Base-by-base conservation (phyloP, 2,113 vertebrate genomes). In the Ailurus styani region DNA sequence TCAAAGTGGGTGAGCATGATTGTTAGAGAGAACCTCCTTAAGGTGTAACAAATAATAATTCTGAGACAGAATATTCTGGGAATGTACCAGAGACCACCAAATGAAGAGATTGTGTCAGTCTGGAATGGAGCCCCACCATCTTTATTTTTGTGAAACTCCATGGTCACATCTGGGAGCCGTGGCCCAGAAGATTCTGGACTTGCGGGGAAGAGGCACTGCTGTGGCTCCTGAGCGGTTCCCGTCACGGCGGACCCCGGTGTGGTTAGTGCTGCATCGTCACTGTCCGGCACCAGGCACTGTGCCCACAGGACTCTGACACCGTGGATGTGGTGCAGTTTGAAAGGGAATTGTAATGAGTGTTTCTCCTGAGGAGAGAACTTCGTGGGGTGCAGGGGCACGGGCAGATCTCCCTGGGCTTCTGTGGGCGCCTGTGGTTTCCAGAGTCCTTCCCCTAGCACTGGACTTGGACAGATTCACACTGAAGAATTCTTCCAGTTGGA, bases 311-410 rank as follows among this genome's bases (percentile, higher is more conserved):
- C 55, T 81, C 15, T 31, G 73, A 54, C 40, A 21, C 42, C 31
- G 6, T 6, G 1, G 64, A 66, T 2, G 7, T 17, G 15, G 64
- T 1, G 17, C 7, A n/a, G 7, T n/a, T 64, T 31, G 17, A 15
- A 18, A n/a, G 64, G 62, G 31, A 37, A 42, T 70, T 88, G 37
- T 89, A 40, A 57, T 47, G 14, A 57, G 10, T n/a, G 60, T 45
- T 88, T 82, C 64, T 60, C 27, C 42, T 52, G 42, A 27, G n/a
- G 47, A 25, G 57, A 64, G 8, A 50, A 27, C 18, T 60, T 79
- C 31, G 8, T 31, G 9, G 18, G 21, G 34, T 5, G 3, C 18
- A 5, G 23, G 88, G 42, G 64, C 52, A 47, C 4, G 50, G 34
- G 20, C n/a, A 45, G 7, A 21, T 27, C 45, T 75, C 45, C 40